Evolutionary conservation across 2,797 vertebrate genomes (phyloP).

Genomic region (Valencia hispanica): DNA sequence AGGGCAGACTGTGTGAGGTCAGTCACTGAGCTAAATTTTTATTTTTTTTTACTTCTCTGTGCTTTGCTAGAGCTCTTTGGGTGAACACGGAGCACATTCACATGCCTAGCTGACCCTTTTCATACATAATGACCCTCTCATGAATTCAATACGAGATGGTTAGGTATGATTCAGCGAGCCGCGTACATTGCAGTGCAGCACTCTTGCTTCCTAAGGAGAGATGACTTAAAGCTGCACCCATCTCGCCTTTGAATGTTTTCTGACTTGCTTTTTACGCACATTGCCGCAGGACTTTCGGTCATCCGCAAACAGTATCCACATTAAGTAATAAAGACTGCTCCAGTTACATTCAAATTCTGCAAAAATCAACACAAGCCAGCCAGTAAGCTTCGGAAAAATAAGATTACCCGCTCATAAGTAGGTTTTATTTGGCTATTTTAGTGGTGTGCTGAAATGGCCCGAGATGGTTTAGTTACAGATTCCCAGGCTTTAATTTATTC

Average conservation of each 20-base stretch:
- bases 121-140: conserved; percentile 65
- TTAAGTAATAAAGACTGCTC: conserved; percentile 3
- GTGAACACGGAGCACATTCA: conserved; percentile 45
- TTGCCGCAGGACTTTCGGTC: conserved; percentile 33
- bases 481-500: conserved; percentile 9
- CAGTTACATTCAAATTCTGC: not conserved
- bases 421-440: not conserved
- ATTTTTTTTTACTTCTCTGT: conserved; percentile 9
- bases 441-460: not conserved
- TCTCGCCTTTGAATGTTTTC: conserved; percentile 18
- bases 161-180: conserved; percentile 62
- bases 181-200: conserved; percentile 33
- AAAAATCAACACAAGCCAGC: not conserved
- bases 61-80: conserved; percentile 38
- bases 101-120: conserved; percentile 67
- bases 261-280: conserved; percentile 15
- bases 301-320: conserved; percentile 27
- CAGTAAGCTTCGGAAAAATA: not conserved
- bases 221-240: conserved; percentile 29
- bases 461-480: conserved; percentile 8
- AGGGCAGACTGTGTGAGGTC: conserved; percentile 25
- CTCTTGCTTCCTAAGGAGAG: conserved; percentile 48
- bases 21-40: conserved; percentile 12
- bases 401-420: not conserved
- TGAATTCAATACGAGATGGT: conserved; percentile 68